Evolutionary conservation across 2,113 vertebrate genomes (phyloP), one percentile per base, ranked within the genome.

Genomic region (Danionella cerebrum): DNA sequence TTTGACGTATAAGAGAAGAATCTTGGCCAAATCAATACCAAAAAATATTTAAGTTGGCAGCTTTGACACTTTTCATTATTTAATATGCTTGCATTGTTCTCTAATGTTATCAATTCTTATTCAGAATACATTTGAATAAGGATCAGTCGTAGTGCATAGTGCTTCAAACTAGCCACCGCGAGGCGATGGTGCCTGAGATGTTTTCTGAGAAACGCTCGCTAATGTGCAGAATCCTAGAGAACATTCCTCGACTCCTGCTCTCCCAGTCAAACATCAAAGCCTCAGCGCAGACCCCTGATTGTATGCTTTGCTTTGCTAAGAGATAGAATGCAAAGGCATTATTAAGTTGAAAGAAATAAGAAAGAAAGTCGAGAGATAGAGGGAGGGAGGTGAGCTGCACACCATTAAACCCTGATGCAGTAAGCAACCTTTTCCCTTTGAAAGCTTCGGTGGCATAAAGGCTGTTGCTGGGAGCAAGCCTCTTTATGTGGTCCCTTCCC

Each of bases 381-480:
- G 14, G 60, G 41, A 52, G 25, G 24, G 42, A 57, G 39, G 51
- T 22, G 65, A 64, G 50, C 21, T 13, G 47, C 12, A 57, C 48
- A 52, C 54, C 51, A 65, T 59, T 44, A 72, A 67, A 65, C 47
- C 33, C 33, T 33, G 5, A 42, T 65, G 48, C 41, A 65, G 65
- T 62, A 77, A 71, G 36, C 60, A 74, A 69, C 63, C 67, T 64
- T 64, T 53, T 73, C 42, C 73, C 45, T 70, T 70, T 70, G 57
- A 73, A 58, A 80, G 83, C 75, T 82, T 79, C 75, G 70, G 74
- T 72, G 65, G 62, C 74, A 84, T 82, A 76, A 85, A 84, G 79
- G 78, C 69, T 64, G 13, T 16, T 65, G 70, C 79, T 79, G 62
- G 62, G 41, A 77, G 79, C 76, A 64, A 63, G 72, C 52, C 63